A percentile compares a stretch with the other conserved stretches of the same genome.
These are phyloP conservation scores for Bradypodion ventrale DNA, from an alignment of 2,797 vertebrate species.

Conservation along the genomic window DNA sequence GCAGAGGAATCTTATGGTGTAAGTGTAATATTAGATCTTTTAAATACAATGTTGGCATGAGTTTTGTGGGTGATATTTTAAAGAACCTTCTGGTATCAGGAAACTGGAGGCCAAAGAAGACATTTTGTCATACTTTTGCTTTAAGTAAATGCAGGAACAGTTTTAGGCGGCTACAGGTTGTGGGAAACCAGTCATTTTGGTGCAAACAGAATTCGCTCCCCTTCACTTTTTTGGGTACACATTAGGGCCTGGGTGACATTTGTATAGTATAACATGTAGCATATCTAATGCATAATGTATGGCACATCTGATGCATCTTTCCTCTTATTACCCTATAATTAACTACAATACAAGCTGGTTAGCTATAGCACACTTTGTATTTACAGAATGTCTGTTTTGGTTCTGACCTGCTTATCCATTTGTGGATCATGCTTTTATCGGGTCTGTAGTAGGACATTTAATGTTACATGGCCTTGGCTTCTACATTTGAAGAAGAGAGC, in stretches of 20 bases:
- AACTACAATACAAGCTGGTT: not conserved
- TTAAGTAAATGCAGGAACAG: not conserved
- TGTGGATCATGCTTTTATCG: not conserved
- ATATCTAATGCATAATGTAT: no score
- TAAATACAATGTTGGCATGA: not conserved
- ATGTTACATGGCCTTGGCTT: constrained; percentile 13
- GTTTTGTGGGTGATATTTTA: not conserved
- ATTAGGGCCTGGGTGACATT: not conserved
- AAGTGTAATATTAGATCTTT: not conserved
- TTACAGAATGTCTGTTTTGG: not conserved
- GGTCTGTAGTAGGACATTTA: not conserved
- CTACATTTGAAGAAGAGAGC: constrained; percentile 2
- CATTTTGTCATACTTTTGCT: not conserved
- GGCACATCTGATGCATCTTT: no score
- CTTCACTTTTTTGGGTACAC: not conserved
- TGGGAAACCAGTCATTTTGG: not conserved
- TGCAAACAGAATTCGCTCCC: not conserved
- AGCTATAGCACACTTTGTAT: not conserved
- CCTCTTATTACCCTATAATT: not conserved
- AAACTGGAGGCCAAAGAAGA: not conserved
- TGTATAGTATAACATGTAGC: no score
- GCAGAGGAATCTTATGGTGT: not conserved
- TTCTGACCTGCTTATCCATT: not conserved
- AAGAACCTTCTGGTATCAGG: not conserved
- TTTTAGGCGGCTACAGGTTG: not conserved